A percentile compares a stretch with the other conserved stretches of the same genome.
These are phyloP conservation scores for Apis laboriosa DNA, from an alignment of 1,140 invertebrate species.

Conservation along the genomic window DNA sequence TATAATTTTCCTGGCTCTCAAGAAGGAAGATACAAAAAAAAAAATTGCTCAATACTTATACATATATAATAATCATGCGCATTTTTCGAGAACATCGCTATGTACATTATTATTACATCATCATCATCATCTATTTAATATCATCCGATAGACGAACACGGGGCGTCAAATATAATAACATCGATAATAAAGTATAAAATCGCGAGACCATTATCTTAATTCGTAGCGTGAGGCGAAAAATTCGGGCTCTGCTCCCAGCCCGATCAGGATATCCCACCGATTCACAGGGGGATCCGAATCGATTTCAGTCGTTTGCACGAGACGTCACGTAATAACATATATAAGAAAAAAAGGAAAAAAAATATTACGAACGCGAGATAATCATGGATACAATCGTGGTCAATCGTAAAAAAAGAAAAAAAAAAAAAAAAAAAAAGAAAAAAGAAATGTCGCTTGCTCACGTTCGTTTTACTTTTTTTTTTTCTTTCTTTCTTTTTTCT, in stretches of 20 bases:
- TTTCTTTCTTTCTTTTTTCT: too few species aligned
- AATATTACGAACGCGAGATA: background rate
- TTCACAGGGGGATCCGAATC: too few species aligned
- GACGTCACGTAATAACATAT: slow-evolving; percentile 12
- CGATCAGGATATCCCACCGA: background rate
- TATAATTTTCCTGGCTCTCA: background rate
- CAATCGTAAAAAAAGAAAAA: slow-evolving; percentile 24
- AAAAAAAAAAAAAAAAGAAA: too few species aligned
- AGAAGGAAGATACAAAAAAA: background rate
- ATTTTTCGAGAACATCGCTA: background rate
- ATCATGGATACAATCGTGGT: background rate
- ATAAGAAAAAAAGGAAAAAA: background rate
- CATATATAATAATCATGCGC: background rate
- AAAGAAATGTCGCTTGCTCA: background rate
- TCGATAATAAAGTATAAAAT: slow-evolving; percentile 25
- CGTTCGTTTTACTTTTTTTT: background rate
- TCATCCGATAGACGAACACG: background rate
- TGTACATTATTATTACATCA: background rate
- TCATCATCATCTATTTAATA: background rate
- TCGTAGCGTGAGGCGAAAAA: slow-evolving; percentile 15
- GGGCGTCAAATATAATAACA: background rate
- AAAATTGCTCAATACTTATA: background rate
- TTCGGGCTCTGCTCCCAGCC: background rate
- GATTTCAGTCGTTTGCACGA: slow-evolving; percentile 12
- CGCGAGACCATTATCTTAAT: background rate